Evolutionary conservation across 2,888 invertebrate species (phyloP).

Genomic region (Drosophila heteroneura): DNA sequence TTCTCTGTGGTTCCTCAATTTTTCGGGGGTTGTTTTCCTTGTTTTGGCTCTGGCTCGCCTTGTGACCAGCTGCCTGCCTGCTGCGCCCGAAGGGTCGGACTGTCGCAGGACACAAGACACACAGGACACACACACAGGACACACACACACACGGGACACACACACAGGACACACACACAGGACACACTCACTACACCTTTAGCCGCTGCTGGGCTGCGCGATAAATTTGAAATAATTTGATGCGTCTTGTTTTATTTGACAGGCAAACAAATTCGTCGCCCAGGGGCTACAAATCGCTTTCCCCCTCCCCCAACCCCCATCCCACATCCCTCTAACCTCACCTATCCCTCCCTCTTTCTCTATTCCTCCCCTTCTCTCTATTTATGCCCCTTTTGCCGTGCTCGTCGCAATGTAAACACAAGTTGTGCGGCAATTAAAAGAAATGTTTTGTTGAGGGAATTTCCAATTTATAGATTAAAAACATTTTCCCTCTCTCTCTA

Average conservation of each 20-base stretch:
- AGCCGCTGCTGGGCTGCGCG: constrained; percentile 45
- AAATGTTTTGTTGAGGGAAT: constrained; percentile 58
- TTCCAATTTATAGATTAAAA: constrained; percentile 79
- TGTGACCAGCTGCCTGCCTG: constrained; percentile 41
- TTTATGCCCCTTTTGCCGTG: not conserved
- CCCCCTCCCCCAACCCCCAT: too few species aligned
- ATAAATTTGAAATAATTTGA: constrained; percentile 80
- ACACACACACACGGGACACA: not conserved
- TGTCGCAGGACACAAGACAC: constrained; percentile 38
- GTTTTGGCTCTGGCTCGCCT: constrained; percentile 4
- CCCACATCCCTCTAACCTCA: not conserved
- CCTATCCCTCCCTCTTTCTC: not conserved
- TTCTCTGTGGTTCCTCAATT: constrained; percentile 7
- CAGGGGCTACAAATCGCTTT: constrained; percentile 55
- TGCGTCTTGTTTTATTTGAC: constrained; percentile 80
- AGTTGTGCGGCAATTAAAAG: constrained; percentile 72
- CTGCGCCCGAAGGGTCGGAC: constrained; percentile 33
- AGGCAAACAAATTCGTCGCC: constrained; percentile 74
- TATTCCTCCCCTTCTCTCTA: not conserved
- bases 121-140: constrained; percentile 19
- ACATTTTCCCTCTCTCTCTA: constrained; percentile 11
- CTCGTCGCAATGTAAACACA: constrained; percentile 62
- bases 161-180: not conserved
- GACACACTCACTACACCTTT: constrained; percentile 41
- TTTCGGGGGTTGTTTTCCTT: constrained; percentile 50